Percentiles rank a stretch among this genome's conserved stretches.
These are phyloP conservation scores for Alectoris magna DNA, from an alignment of 2,797 vertebrate species.

Conservation along the genomic window DNA sequence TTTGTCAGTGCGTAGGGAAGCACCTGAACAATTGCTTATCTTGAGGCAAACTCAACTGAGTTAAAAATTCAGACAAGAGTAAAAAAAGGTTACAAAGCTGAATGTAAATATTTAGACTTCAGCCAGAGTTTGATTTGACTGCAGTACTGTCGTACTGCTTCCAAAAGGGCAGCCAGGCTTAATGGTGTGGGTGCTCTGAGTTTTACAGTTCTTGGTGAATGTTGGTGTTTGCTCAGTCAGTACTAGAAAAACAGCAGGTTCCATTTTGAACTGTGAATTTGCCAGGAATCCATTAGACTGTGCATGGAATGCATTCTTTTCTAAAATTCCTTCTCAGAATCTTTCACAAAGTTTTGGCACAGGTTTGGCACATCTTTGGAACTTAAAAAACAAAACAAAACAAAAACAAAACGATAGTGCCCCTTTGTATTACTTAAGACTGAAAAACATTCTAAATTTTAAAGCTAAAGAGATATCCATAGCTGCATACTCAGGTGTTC, in stretches of 20 bases:
- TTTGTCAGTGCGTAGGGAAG: background rate
- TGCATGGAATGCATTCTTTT: background rate
- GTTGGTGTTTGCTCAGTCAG: background rate
- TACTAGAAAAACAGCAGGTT: background rate
- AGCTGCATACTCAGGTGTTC: background rate
- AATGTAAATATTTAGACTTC: background rate
- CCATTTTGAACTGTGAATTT: background rate
- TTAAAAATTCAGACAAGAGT: background rate
- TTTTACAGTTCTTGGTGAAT: background rate
- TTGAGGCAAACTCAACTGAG: background rate
- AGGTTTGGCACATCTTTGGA: background rate
- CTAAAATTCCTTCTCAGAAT: background rate
- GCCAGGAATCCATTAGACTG: background rate
- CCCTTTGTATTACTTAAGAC: background rate
- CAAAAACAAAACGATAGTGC: fast-evolving
- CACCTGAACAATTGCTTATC: background rate
- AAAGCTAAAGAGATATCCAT: background rate
- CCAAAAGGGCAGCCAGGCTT: background rate
- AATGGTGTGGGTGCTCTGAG: background rate
- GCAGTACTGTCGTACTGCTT: background rate
- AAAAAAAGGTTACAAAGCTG: background rate
- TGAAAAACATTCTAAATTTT: background rate
- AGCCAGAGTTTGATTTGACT: background rate
- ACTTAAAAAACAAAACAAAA: background rate
- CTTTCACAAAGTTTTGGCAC: background rate